These are phyloP conservation scores for Venustoraphidia nigricollis DNA, from an alignment of 2,888 invertebrate genomes.

Conservation along the genomic window DNA sequence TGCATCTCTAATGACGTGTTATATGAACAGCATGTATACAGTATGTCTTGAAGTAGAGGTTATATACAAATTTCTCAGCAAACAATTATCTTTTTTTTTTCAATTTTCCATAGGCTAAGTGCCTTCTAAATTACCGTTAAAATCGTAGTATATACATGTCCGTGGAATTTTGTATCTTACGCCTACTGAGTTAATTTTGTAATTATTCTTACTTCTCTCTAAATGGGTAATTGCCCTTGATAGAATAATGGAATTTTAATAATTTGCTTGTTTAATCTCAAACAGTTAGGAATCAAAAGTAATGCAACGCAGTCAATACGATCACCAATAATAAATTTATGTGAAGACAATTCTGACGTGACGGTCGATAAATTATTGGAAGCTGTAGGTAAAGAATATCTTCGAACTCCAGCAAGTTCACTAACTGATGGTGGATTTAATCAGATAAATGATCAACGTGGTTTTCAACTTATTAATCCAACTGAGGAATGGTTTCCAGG, in stretches of 20 bases:
- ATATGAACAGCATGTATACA: too few relatives aligned
- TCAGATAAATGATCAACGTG: conserved; percentile 58
- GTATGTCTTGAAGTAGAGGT: too few relatives aligned
- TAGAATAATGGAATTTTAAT: not conserved
- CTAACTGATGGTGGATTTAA: conserved; percentile 57
- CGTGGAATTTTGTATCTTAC: too few relatives aligned
- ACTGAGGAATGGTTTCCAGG: conserved; percentile 81
- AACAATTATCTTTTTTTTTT: too few relatives aligned
- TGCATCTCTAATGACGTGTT: too few relatives aligned
- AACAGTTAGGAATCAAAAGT: conserved; percentile 63
- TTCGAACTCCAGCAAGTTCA: conserved; percentile 53
- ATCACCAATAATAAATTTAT: conserved; percentile 70
- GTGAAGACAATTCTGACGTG: conserved; percentile 54
- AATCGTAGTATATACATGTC: too few relatives aligned
- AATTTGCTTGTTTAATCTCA: conserved; percentile 17
- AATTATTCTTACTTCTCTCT: too few relatives aligned
- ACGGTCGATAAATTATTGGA: conserved; percentile 57
- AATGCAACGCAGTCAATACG: conserved; percentile 75
- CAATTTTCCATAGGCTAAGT: too few relatives aligned
- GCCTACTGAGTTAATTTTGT: too few relatives aligned
- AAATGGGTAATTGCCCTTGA: too few relatives aligned
- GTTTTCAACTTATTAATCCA: conserved; percentile 75
- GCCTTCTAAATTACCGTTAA: too few relatives aligned
- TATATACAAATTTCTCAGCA: too few relatives aligned
- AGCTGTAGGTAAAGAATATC: conserved; percentile 70